Evolutionary conservation across 2,797 vertebrate species (phyloP), one percentile per base, ranked within the genome.

Genomic region (Eulemur rubriventer): DNA sequence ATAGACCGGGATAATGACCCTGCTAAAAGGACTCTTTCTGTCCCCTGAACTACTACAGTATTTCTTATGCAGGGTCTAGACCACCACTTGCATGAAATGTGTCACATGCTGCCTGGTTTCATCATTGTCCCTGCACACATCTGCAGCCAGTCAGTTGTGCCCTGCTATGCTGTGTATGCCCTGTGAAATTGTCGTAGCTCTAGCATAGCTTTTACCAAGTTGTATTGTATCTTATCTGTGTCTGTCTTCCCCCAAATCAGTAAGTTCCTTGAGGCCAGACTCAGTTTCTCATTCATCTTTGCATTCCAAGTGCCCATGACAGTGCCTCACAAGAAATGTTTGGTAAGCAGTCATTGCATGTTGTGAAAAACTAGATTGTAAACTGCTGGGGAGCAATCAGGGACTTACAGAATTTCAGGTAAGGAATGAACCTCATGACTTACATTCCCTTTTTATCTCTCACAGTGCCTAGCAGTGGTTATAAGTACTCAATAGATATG

Each of bases 71-170:
- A 33, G 20, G 4, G 28, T 73, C 73, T 30, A 61, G 72, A 30
- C 24, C 8, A 17, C 41, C 41, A 24, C 46, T 43, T 28, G 46
- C 26, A 9, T 1, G 16, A 89, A 65, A 33, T 30, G 10, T 73
- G 41, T 7, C 18, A 5, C 41, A 7, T 14, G 35, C 33, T 35
- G 22, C 41, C 50, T 28, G 43, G 78, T 3, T 2, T 52, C 50
- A 28, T 0, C 0, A 6, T 1, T 76, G 67, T 8, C 10, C 22
- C 12, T 55, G 38, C 12, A 3, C 6, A 46, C 6, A 14, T 0
- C 61, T 26, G 14, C 22, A 22, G 43, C 28, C 52, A 33, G 38
- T 30, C 26, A 18, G 14, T 57, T 26, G 7, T 12, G 10, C 11
- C 41, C 55, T 41, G 48, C 91, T 65, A 0, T 28, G 69, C 26